Evolutionary conservation across 2,113 vertebrate genomes (phyloP).

Genomic region (Campylomormyrus numenius): DNA sequence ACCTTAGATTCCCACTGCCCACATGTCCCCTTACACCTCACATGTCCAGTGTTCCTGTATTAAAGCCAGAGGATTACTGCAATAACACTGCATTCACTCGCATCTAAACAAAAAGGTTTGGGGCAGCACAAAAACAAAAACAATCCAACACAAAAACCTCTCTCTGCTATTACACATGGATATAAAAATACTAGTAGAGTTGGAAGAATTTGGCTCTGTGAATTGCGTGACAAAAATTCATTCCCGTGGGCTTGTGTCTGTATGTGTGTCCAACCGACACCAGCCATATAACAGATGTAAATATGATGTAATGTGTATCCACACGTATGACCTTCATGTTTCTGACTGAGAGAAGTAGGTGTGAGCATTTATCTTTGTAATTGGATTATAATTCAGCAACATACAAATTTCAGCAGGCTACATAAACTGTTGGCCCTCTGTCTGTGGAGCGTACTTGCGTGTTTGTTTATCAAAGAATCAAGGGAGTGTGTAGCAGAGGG

Average conservation of each 20-base stretch:
- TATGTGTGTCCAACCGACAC: neutral
- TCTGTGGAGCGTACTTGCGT: neutral
- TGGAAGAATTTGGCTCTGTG: neutral
- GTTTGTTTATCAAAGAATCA: neutral
- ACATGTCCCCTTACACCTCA: slow-evolving; percentile 3
- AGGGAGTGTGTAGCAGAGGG: slow-evolving; percentile 13
- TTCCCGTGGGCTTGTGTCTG: neutral
- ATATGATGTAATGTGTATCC: neutral
- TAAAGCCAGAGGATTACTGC: slow-evolving; percentile 22
- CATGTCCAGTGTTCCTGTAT: slow-evolving; percentile 27
- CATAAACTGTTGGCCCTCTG: neutral
- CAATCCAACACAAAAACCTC: neutral
- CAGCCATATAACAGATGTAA: neutral
- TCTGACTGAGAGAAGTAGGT: neutral
- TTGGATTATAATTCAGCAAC: neutral
- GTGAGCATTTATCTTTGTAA: slow-evolving; percentile 8
- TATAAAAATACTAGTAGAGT: neutral
- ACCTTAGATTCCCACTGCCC: neutral
- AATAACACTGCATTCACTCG: slow-evolving; percentile 31
- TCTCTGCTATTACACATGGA: neutral
- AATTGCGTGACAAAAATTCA: neutral
- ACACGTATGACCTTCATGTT: neutral
- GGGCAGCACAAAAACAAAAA: neutral
- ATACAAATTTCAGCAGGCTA: neutral
- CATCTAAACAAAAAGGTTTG: neutral